Evolutionary conservation across 92 coral and sea anemone species (phyloP), one percentile per base, ranked within the genome.

Genomic region (Umimayanthus chanpuru): DNA sequence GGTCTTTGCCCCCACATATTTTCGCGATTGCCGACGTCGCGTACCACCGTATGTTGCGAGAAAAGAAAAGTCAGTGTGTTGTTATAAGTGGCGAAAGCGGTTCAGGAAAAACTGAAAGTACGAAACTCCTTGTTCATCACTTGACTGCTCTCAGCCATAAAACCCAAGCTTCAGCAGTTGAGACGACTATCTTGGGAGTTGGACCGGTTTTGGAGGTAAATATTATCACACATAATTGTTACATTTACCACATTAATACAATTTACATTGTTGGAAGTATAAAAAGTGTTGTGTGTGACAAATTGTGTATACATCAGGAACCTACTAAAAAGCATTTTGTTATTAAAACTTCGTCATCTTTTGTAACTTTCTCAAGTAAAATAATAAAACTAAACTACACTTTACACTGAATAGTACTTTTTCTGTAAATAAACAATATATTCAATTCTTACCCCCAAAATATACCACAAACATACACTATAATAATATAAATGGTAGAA

Each of bases 81-180:
- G 99, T 97, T 2, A 97, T 97, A 3, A 95, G 98, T 81, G 99
- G 99, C 26, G 99, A 97, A 76, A 97, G 99, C 68, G 99, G 99
- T 0, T 95, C 98, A 5, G 99, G 99, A 58, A 97, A 97, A 87
- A 97, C 99, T 0, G 99, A 97, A 81, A 97, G 99, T 79, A 97
- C 99, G 4, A 97, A 97, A 83, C 94, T 97, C 3, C 89, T 97
- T 8, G 95, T 97, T 58, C 99, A 97, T 90, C 99, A 97, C 86
- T 92, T 97, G 92, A 97, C 99, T 18, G 97, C 99, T 43, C 88
- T 97, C 64, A 96, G 98, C 81, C 94, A 92, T 71, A 97, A 95
- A 90, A 88, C 98, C 4, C 94, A 94, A 85, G 96, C 98, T 53
- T 88, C 98, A n/a, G 86, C 94, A 4, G 98, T 97, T 23, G 99